Evolutionary conservation across 2,888 invertebrate species (phyloP).

Genomic region (Agriopis aurantiaria): DNA sequence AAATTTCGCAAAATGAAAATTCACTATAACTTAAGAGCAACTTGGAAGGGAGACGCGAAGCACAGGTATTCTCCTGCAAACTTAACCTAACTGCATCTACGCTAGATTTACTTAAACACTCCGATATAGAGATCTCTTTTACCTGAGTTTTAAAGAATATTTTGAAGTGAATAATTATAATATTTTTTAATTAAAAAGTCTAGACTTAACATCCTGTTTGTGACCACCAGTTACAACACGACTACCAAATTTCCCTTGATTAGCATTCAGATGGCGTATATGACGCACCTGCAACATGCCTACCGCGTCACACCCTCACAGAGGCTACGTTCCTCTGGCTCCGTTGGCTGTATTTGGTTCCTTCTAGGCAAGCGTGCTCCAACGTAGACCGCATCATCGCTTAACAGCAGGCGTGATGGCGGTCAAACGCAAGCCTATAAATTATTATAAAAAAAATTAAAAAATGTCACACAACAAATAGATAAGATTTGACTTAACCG

Average conservation of each 20-base stretch:
- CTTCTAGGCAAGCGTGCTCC: no score
- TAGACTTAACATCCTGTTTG: conserved; percentile 69
- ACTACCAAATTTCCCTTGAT: conserved; percentile 73
- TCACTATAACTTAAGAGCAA: no score
- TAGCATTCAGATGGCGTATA: conserved; percentile 64
- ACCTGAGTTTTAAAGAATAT: not conserved
- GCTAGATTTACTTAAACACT: not conserved
- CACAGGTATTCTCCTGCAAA: no score
- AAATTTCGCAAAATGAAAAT: no score
- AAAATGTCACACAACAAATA: conserved; percentile 49
- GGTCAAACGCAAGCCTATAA: no score
- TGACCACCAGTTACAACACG: conserved; percentile 54
- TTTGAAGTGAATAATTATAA: conserved; percentile 2
- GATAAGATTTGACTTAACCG: not conserved
- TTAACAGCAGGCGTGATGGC: no score
- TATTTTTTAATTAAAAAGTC: conserved; percentile 36
- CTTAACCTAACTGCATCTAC: no score
- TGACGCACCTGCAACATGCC: conserved; percentile 38
- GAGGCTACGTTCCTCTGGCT: no score
- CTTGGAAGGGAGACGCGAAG: no score
- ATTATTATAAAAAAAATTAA: no score
- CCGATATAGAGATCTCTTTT: not conserved
- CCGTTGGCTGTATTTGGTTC: no score
- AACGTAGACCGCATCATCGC: no score
- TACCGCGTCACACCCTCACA: conserved; percentile 38